Evolutionary conservation across 2,797 vertebrate genomes (phyloP).

Genomic region (Calcarius lapponicus): DNA sequence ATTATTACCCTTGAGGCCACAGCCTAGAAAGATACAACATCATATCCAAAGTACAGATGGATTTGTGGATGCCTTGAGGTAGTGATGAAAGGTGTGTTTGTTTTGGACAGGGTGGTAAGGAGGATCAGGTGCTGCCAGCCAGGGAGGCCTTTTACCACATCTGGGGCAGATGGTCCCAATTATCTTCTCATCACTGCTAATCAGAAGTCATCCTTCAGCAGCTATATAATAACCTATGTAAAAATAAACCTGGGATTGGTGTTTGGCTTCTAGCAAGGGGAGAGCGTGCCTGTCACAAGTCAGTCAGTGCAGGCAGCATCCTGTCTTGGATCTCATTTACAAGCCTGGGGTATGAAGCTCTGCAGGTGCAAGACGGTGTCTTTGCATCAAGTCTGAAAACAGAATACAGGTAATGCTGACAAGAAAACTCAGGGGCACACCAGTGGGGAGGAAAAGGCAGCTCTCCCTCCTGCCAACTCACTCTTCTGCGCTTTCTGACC

Average conservation of each 20-base stretch:
- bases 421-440: background rate
- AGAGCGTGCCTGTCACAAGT: background rate
- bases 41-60: background rate
- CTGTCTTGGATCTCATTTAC: background rate
- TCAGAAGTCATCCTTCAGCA: background rate
- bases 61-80: background rate
- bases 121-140: background rate
- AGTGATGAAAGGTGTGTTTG: background rate
- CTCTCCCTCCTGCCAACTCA: background rate
- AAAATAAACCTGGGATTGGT: background rate
- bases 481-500: background rate
- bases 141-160: background rate
- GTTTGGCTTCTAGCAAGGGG: background rate
- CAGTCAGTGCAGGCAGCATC: background rate
- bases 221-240: background rate
- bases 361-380: rapidly evolving
- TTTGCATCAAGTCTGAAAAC: background rate
- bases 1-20: background rate
- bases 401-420: background rate
- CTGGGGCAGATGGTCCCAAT: background rate
- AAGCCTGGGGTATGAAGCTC: background rate
- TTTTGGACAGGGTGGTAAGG: background rate
- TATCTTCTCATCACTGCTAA: background rate
- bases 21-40: background rate
- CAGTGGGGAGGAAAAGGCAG: background rate